Evolutionary conservation across 2,888 invertebrate species (phyloP).

Genomic region (Mayetiola destructor): DNA sequence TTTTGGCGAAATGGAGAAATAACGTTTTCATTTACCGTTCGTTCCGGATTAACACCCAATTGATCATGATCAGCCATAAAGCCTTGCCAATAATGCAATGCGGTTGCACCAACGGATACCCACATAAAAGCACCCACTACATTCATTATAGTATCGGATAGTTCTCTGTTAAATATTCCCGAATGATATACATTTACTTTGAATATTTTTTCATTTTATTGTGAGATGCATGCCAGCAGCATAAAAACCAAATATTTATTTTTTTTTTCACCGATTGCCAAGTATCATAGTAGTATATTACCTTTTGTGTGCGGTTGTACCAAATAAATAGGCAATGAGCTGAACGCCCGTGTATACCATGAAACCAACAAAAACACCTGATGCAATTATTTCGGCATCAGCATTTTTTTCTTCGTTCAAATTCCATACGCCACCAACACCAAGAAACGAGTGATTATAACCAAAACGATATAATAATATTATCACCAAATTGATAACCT

Average conservation of each 20-base stretch:
- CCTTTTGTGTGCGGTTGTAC: slow-evolving; percentile 63
- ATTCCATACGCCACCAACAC: slow-evolving; percentile 82
- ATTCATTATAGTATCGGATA: slow-evolving; percentile 75
- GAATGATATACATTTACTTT: not conserved
- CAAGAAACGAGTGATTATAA: slow-evolving; percentile 67
- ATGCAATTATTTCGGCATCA: slow-evolving; percentile 76
- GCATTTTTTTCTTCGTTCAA: slow-evolving; percentile 76
- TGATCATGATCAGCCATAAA: slow-evolving; percentile 69
- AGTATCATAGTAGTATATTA: slow-evolving; percentile 25
- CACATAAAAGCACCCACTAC: slow-evolving; percentile 72
- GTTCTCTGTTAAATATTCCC: slow-evolving; percentile 51
- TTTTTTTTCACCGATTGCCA: not conserved
- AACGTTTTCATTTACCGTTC: slow-evolving; percentile 36
- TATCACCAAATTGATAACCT: slow-evolving; percentile 72
- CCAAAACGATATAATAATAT: slow-evolving; percentile 69
- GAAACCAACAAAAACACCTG: slow-evolving; percentile 74
- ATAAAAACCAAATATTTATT: too few species aligned
- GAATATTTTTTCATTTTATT: not conserved
- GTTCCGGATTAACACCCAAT: slow-evolving; percentile 55
- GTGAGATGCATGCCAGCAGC: too few species aligned
- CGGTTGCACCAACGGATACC: slow-evolving; percentile 72
- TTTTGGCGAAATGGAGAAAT: not conserved
- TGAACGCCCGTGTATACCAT: slow-evolving; percentile 70
- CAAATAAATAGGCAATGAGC: slow-evolving; percentile 59
- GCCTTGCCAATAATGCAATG: slow-evolving; percentile 79